These are phyloP conservation scores for Heliothis virescens DNA, from an alignment of 1,140 invertebrate genomes.

Conservation along the genomic window DNA sequence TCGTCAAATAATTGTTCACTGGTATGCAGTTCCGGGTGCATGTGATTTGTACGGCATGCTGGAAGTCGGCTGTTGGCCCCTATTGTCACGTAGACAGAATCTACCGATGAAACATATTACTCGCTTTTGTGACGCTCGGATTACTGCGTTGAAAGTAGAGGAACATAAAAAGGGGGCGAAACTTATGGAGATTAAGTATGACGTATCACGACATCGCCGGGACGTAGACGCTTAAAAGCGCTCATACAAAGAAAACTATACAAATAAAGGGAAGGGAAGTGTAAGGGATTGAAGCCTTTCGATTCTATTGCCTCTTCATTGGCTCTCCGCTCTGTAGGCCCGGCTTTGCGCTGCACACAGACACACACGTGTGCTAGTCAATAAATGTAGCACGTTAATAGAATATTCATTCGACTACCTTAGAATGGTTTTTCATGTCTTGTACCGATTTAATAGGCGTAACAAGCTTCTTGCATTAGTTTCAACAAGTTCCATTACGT, in stretches of 20 bases:
- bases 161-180: slow-evolving; percentile 22
- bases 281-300: slow-evolving; percentile 23
- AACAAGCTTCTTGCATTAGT: slow-evolving; percentile 40
- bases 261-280: slow-evolving; percentile 39
- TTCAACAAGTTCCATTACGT: slow-evolving; percentile 22
- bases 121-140: slow-evolving; percentile 30
- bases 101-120: slow-evolving; percentile 39
- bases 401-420: slow-evolving; percentile 5
- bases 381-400: not conserved
- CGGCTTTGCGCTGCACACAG: not conserved
- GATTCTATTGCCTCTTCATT: slow-evolving; percentile 37
- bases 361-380: not conserved
- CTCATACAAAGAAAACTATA: slow-evolving; percentile 41
- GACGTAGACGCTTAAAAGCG: slow-evolving; percentile 34
- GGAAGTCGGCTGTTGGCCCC: slow-evolving; percentile 34
- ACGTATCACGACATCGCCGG: slow-evolving; percentile 21
- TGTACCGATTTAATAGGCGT: slow-evolving; percentile 10
- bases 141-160: slow-evolving; percentile 22
- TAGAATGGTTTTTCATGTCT: slow-evolving; percentile 13
- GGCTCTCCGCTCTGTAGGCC: slow-evolving; percentile 11
- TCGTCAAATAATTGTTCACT: slow-evolving; percentile 44
- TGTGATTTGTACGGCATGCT: slow-evolving; percentile 31
- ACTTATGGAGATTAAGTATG: slow-evolving; percentile 42
- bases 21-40: slow-evolving; percentile 41
- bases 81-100: slow-evolving; percentile 30